Evolutionary conservation across 2,797 vertebrate genomes (phyloP).

Genomic region (Cryptoprocta ferox): DNA sequence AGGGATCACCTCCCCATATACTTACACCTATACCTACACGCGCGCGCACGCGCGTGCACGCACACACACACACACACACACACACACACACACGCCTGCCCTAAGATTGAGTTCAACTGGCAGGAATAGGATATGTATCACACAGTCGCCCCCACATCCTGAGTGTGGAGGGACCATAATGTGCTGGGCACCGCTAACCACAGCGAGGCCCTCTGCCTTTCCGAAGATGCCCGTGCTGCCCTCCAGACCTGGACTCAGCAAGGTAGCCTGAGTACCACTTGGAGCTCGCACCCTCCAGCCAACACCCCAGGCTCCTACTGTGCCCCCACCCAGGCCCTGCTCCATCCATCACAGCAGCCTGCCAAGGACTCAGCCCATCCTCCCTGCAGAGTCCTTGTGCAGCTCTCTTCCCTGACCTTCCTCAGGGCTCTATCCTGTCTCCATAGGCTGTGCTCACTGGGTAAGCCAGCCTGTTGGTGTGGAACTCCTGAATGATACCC

Average conservation of each 20-base stretch:
- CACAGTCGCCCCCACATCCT: neutral
- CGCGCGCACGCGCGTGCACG: neutral
- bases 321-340: accelerated
- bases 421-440: neutral
- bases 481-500: neutral
- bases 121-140: neutral
- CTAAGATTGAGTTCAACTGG: neutral
- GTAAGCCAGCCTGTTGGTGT: neutral
- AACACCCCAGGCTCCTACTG: neutral
- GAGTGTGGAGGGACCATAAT: too few relatives aligned
- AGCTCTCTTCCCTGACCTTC: neutral
- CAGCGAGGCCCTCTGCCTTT: neutral
- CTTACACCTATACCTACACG: neutral
- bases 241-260: neutral
- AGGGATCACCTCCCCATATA: neutral
- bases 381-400: neutral
- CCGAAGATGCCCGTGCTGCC: neutral
- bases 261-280: neutral
- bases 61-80: neutral
- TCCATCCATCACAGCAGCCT: neutral
- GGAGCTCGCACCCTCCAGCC: neutral
- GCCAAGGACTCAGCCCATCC: neutral
- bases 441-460: neutral
- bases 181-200: neutral
- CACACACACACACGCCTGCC: neutral